Percentiles rank a stretch among this genome's conserved stretches.
Conservation (phyloP, 2,888 invertebrate species). For the Odontocolon sp. region DNA sequence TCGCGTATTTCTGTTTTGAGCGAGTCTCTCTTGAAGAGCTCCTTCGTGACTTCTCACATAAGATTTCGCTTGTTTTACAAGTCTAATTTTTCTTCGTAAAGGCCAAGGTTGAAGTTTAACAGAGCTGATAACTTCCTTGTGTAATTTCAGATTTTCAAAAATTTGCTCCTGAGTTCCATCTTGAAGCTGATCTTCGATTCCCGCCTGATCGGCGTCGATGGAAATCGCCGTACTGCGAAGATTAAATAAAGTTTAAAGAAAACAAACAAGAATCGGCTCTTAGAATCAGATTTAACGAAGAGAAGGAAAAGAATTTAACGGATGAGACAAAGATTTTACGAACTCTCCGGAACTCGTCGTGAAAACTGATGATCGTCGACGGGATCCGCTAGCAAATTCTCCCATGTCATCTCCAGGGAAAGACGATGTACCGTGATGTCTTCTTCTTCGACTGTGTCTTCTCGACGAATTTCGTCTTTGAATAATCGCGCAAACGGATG, state of each 20-base stretch:
- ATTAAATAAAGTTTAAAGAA: too few relatives aligned
- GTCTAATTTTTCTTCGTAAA: constrained; percentile 90
- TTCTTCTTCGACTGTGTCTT: constrained; percentile 85
- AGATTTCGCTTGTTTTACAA: constrained; percentile 91
- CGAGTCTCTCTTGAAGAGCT: constrained; percentile 92
- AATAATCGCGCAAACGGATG: constrained; percentile 92
- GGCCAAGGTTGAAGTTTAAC: constrained; percentile 93
- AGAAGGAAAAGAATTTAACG: neutral
- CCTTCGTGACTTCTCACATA: constrained; percentile 96
- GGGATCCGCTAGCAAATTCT: constrained; percentile 78
- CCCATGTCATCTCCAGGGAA: constrained; percentile 83
- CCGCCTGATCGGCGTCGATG: constrained; percentile 87
- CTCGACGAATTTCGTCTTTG: constrained; percentile 89
- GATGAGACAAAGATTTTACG: constrained; percentile 75
- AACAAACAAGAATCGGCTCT: too few relatives aligned
- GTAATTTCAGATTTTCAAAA: constrained; percentile 93
- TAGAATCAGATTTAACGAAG: too few relatives aligned
- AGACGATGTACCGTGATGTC: constrained; percentile 84
- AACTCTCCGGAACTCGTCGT: constrained; percentile 95
- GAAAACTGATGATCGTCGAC: constrained; percentile 88
- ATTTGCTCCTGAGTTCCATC: constrained; percentile 92
- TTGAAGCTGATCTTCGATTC: constrained; percentile 90
- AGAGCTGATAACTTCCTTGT: constrained; percentile 94
- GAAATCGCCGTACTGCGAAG: constrained; percentile 87
- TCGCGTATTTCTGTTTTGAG: constrained; percentile 93